Percentiles rank a stretch among this genome's conserved stretches.
phyloP scores from a whole-genome alignment of 1,140 invertebrate species.

The Delia radicum region DNA sequence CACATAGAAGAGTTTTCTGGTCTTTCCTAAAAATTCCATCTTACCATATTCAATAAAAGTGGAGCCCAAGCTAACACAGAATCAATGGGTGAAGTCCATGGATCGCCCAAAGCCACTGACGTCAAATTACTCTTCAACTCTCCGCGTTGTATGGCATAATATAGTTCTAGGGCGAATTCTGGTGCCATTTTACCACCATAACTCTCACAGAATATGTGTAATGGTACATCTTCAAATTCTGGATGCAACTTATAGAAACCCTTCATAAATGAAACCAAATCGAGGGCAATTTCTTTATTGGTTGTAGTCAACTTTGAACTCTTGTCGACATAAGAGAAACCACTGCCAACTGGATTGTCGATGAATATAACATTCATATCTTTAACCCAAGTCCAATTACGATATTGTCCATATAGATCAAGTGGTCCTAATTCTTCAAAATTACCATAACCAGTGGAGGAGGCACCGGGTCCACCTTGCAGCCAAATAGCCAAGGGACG shows the following conservation, averaged over 20 bases:
- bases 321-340: constrained; percentile 78
- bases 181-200: constrained; percentile 91
- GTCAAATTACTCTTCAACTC: constrained; percentile 71
- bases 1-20: background rate
- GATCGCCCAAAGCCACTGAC: constrained; percentile 80
- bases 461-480: constrained; percentile 75
- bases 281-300: constrained; percentile 74
- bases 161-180: constrained; percentile 65
- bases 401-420: constrained; percentile 64
- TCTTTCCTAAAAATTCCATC: background rate
- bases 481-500: constrained; percentile 78
- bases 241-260: constrained; percentile 66
- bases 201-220: constrained; percentile 86
- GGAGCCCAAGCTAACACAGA: constrained; percentile 79
- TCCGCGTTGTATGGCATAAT: constrained; percentile 65
- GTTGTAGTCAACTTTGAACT: constrained; percentile 60
- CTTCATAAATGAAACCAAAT: constrained; percentile 74
- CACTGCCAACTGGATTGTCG: constrained; percentile 86
- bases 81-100: constrained; percentile 85
- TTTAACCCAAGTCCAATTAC: constrained; percentile 76
- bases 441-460: constrained; percentile 77
- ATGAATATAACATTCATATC: constrained; percentile 82
- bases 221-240: constrained; percentile 69
- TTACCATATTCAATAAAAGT: constrained; percentile 55
- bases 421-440: constrained; percentile 77